Evolutionary conservation across 2,888 invertebrate species (phyloP).

Genomic region (Nomada ferruginata): DNA sequence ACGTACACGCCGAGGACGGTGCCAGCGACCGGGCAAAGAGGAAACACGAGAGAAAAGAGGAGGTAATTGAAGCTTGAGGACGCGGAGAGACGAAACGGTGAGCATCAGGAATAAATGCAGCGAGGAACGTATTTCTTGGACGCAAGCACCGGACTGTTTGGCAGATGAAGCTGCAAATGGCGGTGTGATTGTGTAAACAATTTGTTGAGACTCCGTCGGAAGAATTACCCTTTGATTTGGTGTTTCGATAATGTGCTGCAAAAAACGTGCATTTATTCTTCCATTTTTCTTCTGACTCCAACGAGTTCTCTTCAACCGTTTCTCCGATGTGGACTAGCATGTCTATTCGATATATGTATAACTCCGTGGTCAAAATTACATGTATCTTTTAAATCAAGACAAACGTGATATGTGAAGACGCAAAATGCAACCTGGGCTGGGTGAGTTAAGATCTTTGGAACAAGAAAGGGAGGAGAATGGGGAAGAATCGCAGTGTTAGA

Average conservation of each 20-base stretch:
- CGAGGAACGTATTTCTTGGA: background rate
- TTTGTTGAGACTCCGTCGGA: constrained; percentile 1
- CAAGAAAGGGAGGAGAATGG: background rate
- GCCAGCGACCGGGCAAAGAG: background rate
- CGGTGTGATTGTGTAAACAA: constrained; percentile 5
- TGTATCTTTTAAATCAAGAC: constrained; percentile 14
- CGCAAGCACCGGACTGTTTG: constrained; percentile 16
- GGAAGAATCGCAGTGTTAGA: constrained; percentile 53
- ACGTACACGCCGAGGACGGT: background rate
- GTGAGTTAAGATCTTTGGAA: constrained; percentile 7
- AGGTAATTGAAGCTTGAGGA: constrained; percentile 9
- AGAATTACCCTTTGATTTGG: background rate
- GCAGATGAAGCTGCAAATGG: constrained; percentile 3
- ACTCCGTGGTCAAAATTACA: background rate
- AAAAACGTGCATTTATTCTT: background rate
- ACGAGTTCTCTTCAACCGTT: too few relatives aligned
- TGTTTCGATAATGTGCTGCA: too few relatives aligned
- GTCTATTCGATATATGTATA: too few relatives aligned
- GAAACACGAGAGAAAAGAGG: background rate
- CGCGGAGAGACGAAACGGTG: background rate
- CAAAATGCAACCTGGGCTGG: background rate
- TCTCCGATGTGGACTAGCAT: too few relatives aligned
- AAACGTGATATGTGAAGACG: background rate
- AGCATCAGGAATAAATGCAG: background rate
- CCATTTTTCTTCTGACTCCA: background rate